Base-by-base conservation (phyloP, 2,888 invertebrate genomes). In the Rutpela maculata region DNA sequence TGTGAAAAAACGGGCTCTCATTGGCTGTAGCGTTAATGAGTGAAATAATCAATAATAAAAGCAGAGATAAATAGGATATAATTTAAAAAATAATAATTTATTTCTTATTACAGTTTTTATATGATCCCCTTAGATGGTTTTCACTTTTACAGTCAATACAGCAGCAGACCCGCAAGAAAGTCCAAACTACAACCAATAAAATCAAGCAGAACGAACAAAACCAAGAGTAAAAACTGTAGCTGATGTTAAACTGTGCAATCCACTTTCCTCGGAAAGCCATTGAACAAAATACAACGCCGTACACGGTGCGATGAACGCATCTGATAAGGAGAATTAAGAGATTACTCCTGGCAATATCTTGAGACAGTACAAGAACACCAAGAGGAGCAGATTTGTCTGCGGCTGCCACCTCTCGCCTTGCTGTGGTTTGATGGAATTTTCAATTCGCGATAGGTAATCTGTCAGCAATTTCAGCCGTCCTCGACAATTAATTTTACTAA, bases 401-500 rank as follows among this genome's bases (percentile, higher is more conserved):
- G n/a, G 7, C 50, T 12, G 0, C 50, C 50, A n/a, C 50, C 12
- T n/a, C 15, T 50, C 50, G n/a, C 50, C n/a, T 4, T 7, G n/a
- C 50, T 50, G 5, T 15, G 50, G 50, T 5, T 1, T 50, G 50
- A 50, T 50, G 50, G 6, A 50, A 50, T 50, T 50, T 50, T 50
- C 50, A n/a, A 15, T 50, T n/a, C 15, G 59, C 22, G 19, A 22
- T 15, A 12, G 11, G 3, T 22, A 65, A 65, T 65, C 65, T 10
- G 43, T 50, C 18, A 0, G 19, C 15, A 18, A 65, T 38, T 65
- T 19, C 65, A 17, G 35, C n/a, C 62, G 62, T 50, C 7, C n/a
- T 62, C 62, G 62, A 50, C 50, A 50, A 43, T 31, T 12, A 50
- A 43, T 31, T 12, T 35, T 43, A 65, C 38, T 65, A 65, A 38